A percentile compares a stretch with the other conserved stretches of the same genome.
These are phyloP conservation scores for Coptodon bakossiorum DNA, from an alignment of 2,113 vertebrate genomes.

Conservation along the genomic window DNA sequence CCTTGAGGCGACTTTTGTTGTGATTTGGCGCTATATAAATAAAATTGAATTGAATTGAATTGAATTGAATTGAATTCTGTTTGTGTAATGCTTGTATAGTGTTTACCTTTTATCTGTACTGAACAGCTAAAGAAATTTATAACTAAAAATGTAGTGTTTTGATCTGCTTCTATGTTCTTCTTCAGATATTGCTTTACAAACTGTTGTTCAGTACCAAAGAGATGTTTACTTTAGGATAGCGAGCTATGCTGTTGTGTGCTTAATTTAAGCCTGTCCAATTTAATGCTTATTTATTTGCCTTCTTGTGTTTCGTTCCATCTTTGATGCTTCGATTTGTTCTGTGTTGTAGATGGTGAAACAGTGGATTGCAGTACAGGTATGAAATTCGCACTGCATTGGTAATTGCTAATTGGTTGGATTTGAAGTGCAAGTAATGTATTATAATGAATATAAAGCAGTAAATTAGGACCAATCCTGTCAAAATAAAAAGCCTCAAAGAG, in stretches of 20 bases:
- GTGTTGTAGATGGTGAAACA: constrained; percentile 12
- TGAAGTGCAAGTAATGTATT: background rate
- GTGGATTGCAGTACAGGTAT: constrained; percentile 20
- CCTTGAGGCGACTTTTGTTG: no score
- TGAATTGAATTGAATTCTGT: no score
- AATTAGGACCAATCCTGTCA: background rate
- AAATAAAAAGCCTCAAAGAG: background rate
- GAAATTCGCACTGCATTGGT: background rate
- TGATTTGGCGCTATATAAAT: no score
- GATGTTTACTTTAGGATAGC: background rate
- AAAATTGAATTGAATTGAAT: no score
- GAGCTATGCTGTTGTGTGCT: background rate
- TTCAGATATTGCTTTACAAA: background rate
- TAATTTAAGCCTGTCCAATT: background rate
- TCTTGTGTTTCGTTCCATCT: background rate
- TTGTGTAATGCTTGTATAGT: background rate
- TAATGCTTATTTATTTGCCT: background rate
- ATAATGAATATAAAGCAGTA: background rate
- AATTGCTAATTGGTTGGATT: background rate
- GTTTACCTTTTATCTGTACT: background rate
- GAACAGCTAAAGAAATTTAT: background rate
- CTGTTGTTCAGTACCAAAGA: background rate
- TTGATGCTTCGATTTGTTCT: background rate
- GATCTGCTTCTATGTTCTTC: background rate
- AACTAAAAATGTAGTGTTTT: background rate